Evolutionary conservation across 2,113 vertebrate species (phyloP).

Genomic region (Xyliphius kryptos): DNA sequence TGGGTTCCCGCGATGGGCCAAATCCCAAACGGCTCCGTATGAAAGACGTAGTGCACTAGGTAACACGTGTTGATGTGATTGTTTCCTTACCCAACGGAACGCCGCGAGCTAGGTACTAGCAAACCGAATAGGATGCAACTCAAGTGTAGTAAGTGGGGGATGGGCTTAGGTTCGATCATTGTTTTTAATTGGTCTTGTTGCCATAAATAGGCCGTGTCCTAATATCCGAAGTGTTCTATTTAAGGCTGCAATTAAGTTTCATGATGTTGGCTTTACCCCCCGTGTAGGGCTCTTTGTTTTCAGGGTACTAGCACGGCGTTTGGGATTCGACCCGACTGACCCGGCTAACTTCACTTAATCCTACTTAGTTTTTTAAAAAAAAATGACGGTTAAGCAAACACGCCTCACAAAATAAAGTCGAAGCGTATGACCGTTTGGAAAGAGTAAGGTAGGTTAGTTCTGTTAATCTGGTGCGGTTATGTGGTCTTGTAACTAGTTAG

Average conservation of each 20-base stretch:
- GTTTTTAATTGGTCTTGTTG: not conserved
- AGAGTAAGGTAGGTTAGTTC: no score
- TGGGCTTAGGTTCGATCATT: not conserved
- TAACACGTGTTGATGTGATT: not conserved
- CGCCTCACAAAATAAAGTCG: no score
- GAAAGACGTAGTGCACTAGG: not conserved
- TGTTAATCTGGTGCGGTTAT: no score
- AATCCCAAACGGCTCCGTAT: not conserved
- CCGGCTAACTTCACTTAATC: not conserved
- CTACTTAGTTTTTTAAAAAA: no score
- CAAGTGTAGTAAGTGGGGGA: slow-evolving; percentile 2
- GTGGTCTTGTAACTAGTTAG: no score
- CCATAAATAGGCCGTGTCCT: not conserved
- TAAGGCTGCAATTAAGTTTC: not conserved
- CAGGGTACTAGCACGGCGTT: not conserved
- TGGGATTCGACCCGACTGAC: not conserved
- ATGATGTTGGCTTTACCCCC: not conserved
- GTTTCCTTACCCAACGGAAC: not conserved
- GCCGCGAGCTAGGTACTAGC: not conserved
- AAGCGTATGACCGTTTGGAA: no score
- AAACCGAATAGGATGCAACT: not conserved
- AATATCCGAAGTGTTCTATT: not conserved
- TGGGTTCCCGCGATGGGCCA: slow-evolving; percentile 4
- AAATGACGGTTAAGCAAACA: not conserved
- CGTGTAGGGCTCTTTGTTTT: not conserved